phyloP scores from a whole-genome alignment of 2,113 vertebrate species.

The Uropsilus gracilis region DNA sequence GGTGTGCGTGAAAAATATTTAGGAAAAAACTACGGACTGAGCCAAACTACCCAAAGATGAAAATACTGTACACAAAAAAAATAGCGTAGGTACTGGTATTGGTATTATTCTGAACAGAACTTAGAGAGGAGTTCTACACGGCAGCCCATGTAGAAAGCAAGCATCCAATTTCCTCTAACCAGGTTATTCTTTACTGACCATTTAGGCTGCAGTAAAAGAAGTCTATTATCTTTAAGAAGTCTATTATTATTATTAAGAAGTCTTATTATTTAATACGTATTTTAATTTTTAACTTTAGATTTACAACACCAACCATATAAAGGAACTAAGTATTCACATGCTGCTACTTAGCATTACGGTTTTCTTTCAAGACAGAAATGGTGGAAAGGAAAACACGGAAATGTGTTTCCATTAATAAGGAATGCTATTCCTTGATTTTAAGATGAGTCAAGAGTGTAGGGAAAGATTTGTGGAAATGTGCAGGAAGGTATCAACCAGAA shows the following conservation, averaged over 20 bases:
- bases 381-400: not conserved
- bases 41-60: not conserved
- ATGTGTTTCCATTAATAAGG: not conserved
- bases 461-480: not conserved
- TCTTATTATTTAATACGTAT: no score
- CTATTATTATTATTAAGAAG: no score
- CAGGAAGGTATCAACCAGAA: not conserved
- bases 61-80: constrained; percentile 48
- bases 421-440: not conserved
- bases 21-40: constrained; percentile 62
- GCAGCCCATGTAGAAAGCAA: constrained; percentile 42
- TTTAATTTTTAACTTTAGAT: constrained; percentile 2
- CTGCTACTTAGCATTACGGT: not conserved
- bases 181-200: constrained; percentile 47
- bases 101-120: constrained; percentile 54
- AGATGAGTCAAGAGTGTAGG: no score
- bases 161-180: not conserved
- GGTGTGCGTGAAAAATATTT: not conserved
- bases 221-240: no score
- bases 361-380: constrained; percentile 17
- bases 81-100: constrained; percentile 53
- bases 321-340: constrained; percentile 1
- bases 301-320: not conserved
- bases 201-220: not conserved
- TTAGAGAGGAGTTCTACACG: not conserved